Evolutionary conservation across 2,888 invertebrate species (phyloP).

Genomic region (Drosophila monieri): DNA sequence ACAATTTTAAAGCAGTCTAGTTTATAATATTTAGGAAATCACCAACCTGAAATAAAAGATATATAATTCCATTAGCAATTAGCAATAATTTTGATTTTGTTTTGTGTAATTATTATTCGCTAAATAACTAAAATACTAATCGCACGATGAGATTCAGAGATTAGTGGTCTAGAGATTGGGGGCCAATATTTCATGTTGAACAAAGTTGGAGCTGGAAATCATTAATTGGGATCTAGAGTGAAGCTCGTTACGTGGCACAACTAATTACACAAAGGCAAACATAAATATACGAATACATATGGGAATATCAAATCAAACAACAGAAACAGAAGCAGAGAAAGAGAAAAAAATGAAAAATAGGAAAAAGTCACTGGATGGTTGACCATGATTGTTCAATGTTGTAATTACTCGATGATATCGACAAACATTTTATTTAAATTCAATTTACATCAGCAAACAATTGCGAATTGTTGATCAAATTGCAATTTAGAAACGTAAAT

Average conservation of each 20-base stretch:
- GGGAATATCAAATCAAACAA: slow-evolving; percentile 7
- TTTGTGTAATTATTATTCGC: background rate
- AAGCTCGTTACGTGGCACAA: slow-evolving; percentile 48
- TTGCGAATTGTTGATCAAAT: slow-evolving; percentile 79
- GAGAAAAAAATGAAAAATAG: background rate
- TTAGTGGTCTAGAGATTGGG: slow-evolving; percentile 6
- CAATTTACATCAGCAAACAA: slow-evolving; percentile 75
- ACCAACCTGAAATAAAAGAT: slow-evolving; percentile 13
- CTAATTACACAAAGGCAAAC: slow-evolving; percentile 32
- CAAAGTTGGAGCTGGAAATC: slow-evolving; percentile 38
- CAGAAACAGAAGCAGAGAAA: no score
- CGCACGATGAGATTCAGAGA: slow-evolving; percentile 29
- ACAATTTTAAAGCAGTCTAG: background rate
- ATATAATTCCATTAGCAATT: background rate
- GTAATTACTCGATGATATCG: slow-evolving; percentile 71
- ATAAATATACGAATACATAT: background rate
- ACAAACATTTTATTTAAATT: slow-evolving; percentile 72
- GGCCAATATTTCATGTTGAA: slow-evolving; percentile 25
- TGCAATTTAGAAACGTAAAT: slow-evolving; percentile 76
- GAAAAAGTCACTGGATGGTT: background rate
- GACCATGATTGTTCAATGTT: slow-evolving; percentile 15
- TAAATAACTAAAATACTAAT: slow-evolving; percentile 26
- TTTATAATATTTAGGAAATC: background rate
- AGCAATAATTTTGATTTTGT: background rate
- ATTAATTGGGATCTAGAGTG: slow-evolving; percentile 49